Evolutionary conservation across 2,888 invertebrate genomes (phyloP).

Genomic region (Cheilosia scutellata): DNA sequence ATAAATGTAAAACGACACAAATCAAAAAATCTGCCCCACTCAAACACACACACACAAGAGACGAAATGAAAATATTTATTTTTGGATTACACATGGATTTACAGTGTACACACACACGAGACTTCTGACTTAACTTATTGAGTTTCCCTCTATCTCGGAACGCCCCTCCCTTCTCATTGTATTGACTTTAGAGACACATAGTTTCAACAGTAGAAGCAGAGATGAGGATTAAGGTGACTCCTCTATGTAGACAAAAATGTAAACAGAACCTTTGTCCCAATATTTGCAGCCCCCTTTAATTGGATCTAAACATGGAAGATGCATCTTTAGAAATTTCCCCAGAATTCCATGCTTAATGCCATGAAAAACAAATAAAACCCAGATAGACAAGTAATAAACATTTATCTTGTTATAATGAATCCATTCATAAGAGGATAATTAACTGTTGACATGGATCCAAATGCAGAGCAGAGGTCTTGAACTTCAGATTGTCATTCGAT

Average conservation of each 20-base stretch:
- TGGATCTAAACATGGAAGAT: constrained; percentile 1
- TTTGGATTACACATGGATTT: constrained; percentile 2
- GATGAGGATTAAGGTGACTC: neutral
- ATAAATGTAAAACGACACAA: neutral
- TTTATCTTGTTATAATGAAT: constrained; percentile 32
- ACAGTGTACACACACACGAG: constrained; percentile 9
- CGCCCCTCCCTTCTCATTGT: neutral
- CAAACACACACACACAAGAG: neutral
- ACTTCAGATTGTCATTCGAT: constrained; percentile 29
- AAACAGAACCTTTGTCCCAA: constrained; percentile 1
- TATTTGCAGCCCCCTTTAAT: constrained; percentile 18
- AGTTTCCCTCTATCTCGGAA: neutral
- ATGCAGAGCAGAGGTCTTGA: constrained; percentile 7
- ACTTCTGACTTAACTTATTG: constrained; percentile 47
- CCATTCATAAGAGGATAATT: constrained; percentile 53
- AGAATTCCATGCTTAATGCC: neutral
- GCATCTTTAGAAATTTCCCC: neutral
- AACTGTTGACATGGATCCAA: constrained; percentile 19
- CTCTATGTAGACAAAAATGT: neutral
- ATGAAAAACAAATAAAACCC: constrained; percentile 44
- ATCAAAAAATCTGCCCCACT: neutral
- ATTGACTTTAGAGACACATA: constrained; percentile 2
- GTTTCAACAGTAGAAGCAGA: neutral
- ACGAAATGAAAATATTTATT: constrained; percentile 37
- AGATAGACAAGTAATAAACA: neutral